Base-by-base conservation (phyloP, 2,888 invertebrate genomes). In the Pyrrhia umbra region DNA sequence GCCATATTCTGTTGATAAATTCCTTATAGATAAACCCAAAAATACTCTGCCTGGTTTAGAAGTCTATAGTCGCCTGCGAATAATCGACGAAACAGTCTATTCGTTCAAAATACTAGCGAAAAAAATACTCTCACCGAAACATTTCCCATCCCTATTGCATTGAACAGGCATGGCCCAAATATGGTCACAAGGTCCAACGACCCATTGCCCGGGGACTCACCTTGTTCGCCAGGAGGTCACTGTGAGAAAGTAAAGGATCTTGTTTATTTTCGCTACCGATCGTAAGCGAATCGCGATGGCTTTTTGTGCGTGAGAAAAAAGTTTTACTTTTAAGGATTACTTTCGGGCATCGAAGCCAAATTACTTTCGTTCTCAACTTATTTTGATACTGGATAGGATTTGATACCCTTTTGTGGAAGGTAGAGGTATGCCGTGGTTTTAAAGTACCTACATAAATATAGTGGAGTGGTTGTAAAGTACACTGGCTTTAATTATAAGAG, bases 161-260 rank as follows among this genome's bases (percentile, higher is more conserved):
- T 70, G 62, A 75, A 73, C 52, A 73, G 55, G 70, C 67, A 76
- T 79, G 75, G 54, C 49, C 78, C 82, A 77, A 83, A 86, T 82
- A 85, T 83, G 85, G 85, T 68, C 71, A 64, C 86, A 85, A 88
- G 87, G 90, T 85, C 88, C 85, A 83, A 81, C 81, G 89, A 86
- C 86, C 89, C 78, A 86, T 83, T 85, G 83, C 81, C 81, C 77
- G 73, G 58, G 64, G 73, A 67, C 67, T 81, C 73, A 75, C 82
- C 76, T 81, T 80, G 78, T 20, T 23, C 46, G 64, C 50, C 79
- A 84, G 72, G 79, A 65, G 70, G 62, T 69, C 71, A 55, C 10
- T 51, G n/a, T n/a, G 63, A 70, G 78, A 79, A 78, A 78, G 83
- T 64, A 70, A 70, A 57, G 75, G 60, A 34, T 60, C 43, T 77